These are phyloP conservation scores for Microplitis manilae DNA, from an alignment of 2,888 invertebrate genomes.

Conservation along the genomic window DNA sequence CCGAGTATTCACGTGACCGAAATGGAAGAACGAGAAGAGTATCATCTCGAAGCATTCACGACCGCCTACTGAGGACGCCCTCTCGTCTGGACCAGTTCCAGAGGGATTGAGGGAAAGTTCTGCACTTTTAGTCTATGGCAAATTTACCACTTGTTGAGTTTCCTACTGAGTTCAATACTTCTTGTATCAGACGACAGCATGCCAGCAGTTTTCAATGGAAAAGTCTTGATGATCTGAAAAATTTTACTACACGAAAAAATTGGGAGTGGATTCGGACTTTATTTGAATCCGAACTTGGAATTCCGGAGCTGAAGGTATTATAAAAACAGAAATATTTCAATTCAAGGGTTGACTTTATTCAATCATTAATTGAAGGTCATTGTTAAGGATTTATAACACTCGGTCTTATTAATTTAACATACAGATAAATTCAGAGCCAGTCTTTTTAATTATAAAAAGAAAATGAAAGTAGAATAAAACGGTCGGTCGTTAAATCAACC, in stretches of 20 bases:
- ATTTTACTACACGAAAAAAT: too few relatives aligned
- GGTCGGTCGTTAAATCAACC: slow-evolving; percentile 63
- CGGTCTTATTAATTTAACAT: not conserved
- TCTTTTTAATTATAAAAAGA: slow-evolving; percentile 39
- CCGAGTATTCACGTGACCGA: slow-evolving; percentile 42
- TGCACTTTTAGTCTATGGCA: not conserved
- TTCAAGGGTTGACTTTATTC: too few relatives aligned
- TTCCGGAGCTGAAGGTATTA: too few relatives aligned
- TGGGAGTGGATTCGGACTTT: too few relatives aligned
- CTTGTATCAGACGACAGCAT: too few relatives aligned
- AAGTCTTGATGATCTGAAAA: too few relatives aligned
- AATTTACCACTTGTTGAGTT: slow-evolving; percentile 63
- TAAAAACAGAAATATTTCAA: too few relatives aligned
- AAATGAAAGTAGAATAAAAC: slow-evolving; percentile 29
- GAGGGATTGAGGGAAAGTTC: not conserved
- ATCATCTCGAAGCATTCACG: slow-evolving; percentile 49
- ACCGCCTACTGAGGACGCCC: slow-evolving; percentile 50
- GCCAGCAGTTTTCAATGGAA: too few relatives aligned
- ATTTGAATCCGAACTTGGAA: too few relatives aligned
- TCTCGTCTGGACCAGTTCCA: slow-evolving; percentile 18
- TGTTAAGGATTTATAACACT: not conserved
- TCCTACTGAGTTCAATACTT: too few relatives aligned
- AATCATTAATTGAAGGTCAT: too few relatives aligned
- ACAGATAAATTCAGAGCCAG: not conserved
- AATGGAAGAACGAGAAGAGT: slow-evolving; percentile 31